These are phyloP conservation scores for Perognathus longimembris DNA, from an alignment of 2,113 vertebrate genomes.

Conservation along the genomic window DNA sequence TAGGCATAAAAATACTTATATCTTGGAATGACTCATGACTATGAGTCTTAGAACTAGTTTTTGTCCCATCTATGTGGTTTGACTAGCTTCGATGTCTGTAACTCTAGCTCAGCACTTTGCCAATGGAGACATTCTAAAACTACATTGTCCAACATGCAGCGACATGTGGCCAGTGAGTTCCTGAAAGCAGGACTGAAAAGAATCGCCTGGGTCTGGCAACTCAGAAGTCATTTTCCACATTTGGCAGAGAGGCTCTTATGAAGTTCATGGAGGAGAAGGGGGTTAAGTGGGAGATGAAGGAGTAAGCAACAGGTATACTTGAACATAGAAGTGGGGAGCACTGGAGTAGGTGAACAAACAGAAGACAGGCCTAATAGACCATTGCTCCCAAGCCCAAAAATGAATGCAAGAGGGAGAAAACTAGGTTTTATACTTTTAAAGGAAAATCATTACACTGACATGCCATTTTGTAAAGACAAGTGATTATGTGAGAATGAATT, in stretches of 20 bases:
- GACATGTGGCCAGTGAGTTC: not conserved
- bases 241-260: not conserved
- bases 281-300: not conserved
- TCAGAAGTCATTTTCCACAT: not conserved
- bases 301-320: too few relatives aligned
- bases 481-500: not conserved
- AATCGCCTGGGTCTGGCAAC: not conserved
- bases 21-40: not conserved
- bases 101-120: not conserved
- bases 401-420: not conserved
- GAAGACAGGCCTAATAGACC: not conserved
- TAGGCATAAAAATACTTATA: not conserved
- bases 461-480: constrained; percentile 31
- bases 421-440: constrained; percentile 3
- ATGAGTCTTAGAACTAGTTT: not conserved
- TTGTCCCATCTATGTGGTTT: not conserved
- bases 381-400: not conserved
- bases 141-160: not conserved
- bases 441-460: not conserved
- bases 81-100: not conserved
- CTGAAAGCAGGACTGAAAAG: constrained; percentile 8
- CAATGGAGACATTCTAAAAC: not conserved
- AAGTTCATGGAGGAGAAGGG: not conserved
- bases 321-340: not conserved
- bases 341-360: not conserved